These are phyloP conservation scores for Nematostella vectensis DNA, from an alignment of 92 coral and sea anemone genomes.

Conservation along the genomic window DNA sequence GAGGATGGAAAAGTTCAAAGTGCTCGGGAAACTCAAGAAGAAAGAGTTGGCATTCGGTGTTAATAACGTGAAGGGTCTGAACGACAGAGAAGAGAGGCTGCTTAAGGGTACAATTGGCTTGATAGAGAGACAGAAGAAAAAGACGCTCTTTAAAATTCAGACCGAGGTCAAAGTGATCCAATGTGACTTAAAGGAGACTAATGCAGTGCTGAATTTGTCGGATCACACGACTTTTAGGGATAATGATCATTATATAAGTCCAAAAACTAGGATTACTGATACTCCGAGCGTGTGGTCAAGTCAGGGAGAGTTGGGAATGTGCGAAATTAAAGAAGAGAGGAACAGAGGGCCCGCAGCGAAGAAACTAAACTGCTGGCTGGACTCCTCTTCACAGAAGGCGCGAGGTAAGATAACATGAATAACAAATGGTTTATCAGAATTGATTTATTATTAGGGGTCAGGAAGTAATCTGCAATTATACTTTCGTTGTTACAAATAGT, in stretches of 20 bases:
- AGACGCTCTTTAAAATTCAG: constrained; percentile 6
- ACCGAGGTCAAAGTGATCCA: constrained; percentile 16
- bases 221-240: no score
- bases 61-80: constrained; percentile 10
- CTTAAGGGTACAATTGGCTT: constrained; percentile 13
- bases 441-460: no score
- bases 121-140: constrained; percentile 8
- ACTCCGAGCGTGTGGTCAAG: no score
- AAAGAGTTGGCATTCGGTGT: constrained; percentile 12
- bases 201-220: background rate
- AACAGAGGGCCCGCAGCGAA: no score
- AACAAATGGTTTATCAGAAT: background rate
- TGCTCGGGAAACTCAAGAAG: constrained; percentile 6
- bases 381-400: background rate
- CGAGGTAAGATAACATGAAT: background rate
- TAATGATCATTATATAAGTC: no score
- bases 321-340: no score
- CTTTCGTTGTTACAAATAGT: no score
- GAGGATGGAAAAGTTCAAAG: constrained; percentile 13
- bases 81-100: constrained; percentile 16
- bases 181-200: constrained; percentile 11
- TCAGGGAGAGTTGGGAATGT: no score
- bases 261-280: no score
- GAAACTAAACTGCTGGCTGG: background rate
- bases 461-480: no score